phyloP scores from a whole-genome alignment of 2,113 vertebrate species.

The Fregetta grallaria region DNA sequence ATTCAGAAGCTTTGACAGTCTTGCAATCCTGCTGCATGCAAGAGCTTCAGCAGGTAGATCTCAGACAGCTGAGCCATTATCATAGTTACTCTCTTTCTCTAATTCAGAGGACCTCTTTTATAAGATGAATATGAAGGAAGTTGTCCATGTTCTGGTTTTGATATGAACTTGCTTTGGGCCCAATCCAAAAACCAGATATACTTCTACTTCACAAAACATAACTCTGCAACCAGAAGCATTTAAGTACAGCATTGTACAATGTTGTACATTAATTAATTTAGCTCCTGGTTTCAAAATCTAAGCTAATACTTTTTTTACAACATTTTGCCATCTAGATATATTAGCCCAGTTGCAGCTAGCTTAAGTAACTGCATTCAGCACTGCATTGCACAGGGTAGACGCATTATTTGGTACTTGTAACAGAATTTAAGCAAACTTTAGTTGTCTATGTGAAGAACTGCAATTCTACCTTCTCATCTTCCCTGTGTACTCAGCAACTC shows the following conservation, averaged over 20 bases:
- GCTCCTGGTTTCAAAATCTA: neutral
- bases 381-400: neutral
- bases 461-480: neutral
- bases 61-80: neutral
- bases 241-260: neutral
- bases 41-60: constrained; percentile 14
- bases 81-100: neutral
- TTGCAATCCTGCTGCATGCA: neutral
- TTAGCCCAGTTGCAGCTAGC: neutral
- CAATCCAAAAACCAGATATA: neutral
- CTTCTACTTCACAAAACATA: neutral
- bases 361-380: neutral
- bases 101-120: neutral
- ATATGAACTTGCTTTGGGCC: neutral
- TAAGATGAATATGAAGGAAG: neutral
- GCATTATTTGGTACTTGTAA: neutral
- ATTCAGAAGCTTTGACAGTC: constrained; percentile 26
- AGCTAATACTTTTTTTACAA: neutral
- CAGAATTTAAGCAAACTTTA: neutral
- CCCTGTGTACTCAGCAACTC: neutral
- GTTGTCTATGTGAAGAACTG: neutral
- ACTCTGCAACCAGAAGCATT: neutral
- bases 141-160: neutral
- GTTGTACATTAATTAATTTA: neutral
- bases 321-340: neutral